phyloP scores from a whole-genome alignment of 2,113 vertebrate genomes.

The Ctenomys sociabilis region DNA sequence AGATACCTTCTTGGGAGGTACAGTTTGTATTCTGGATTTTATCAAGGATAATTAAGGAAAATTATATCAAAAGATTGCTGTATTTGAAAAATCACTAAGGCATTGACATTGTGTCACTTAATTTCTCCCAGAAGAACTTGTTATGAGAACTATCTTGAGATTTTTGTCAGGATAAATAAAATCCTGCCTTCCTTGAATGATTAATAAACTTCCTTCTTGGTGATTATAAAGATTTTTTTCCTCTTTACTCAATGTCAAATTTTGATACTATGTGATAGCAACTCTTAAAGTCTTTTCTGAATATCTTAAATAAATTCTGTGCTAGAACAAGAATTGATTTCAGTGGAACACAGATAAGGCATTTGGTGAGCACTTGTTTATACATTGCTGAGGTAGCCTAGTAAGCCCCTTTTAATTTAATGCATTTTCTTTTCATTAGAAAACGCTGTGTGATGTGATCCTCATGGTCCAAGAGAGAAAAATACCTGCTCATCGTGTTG shows the following conservation, averaged over 20 bases:
- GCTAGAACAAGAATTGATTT: not conserved
- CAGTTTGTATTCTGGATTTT: not conserved
- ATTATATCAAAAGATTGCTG: not conserved
- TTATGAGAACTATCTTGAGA: conserved; percentile 18
- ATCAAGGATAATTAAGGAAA: not conserved
- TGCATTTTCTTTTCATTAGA: conserved; percentile 84
- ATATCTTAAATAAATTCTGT: conserved; percentile 10
- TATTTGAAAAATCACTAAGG: conserved; percentile 53
- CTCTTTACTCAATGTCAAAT: not conserved
- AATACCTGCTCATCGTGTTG: conserved; percentile 95
- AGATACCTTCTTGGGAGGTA: conserved; percentile 22
- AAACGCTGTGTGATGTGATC: conserved; percentile 95
- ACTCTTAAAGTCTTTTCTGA: not conserved
- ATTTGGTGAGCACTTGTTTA: conserved; percentile 24
- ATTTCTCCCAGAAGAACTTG: not conserved
- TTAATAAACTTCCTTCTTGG: not conserved
- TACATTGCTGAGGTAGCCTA: not conserved
- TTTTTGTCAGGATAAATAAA: not conserved
- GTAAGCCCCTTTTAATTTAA: conserved; percentile 33
- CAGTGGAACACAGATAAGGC: not conserved
- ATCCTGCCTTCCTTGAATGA: not conserved
- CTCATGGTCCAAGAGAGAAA: conserved; percentile 96
- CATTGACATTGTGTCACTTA: conserved; percentile 19
- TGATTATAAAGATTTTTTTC: conserved; percentile 2
- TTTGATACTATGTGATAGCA: conserved; percentile 16